A percentile compares a stretch with the other conserved stretches of the same genome.
Evolutionary conservation across 2,113 vertebrate species (phyloP).

Genomic region (Ctenomys sociabilis): DNA sequence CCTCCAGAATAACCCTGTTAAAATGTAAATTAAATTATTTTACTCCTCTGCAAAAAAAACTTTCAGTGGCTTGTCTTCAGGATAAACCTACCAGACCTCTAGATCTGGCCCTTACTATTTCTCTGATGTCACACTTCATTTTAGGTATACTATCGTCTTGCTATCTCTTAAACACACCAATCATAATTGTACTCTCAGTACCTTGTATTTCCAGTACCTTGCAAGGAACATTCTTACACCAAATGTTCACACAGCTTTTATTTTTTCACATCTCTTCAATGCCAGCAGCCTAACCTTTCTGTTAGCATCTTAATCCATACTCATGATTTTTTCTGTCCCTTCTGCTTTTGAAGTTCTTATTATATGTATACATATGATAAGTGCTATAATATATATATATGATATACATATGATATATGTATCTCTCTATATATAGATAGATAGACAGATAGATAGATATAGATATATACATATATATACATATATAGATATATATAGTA

Average conservation of each 20-base stretch:
- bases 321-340: neutral
- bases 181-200: neutral
- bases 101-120: neutral
- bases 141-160: neutral
- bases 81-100: neutral
- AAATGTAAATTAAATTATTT: constrained; percentile 33
- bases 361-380: neutral
- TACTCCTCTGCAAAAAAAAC: neutral
- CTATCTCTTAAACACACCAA: neutral
- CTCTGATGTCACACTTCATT: neutral
- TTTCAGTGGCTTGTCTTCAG: neutral
- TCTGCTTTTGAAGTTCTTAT: neutral
- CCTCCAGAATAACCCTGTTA: neutral
- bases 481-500: neutral
- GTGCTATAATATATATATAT: neutral
- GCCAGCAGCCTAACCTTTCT: neutral
- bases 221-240: neutral
- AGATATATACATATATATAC: neutral
- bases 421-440: neutral
- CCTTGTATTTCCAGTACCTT: neutral
- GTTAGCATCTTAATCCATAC: neutral
- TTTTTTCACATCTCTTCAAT: neutral
- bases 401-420: no score
- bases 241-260: neutral
- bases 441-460: neutral